phyloP scores from a whole-genome alignment of 2,888 invertebrate genomes.

The Tetanocera ferruginea region DNA sequence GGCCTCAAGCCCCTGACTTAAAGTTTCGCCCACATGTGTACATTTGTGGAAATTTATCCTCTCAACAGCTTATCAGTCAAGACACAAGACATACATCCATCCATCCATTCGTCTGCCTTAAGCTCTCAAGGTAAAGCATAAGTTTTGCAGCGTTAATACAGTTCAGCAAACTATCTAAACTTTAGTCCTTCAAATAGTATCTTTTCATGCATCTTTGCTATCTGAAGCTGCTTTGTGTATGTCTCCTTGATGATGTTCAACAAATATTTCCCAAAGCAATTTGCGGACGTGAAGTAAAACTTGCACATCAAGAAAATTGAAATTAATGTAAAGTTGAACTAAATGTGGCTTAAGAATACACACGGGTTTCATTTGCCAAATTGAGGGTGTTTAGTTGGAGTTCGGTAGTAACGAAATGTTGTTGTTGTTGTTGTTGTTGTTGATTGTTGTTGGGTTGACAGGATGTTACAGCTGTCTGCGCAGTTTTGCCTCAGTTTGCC shows the following conservation, averaged over 20 bases:
- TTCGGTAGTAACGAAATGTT: too few species aligned
- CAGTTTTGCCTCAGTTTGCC: not conserved
- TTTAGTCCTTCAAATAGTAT: not conserved
- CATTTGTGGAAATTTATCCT: too few species aligned
- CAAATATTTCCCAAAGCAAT: conserved; percentile 57
- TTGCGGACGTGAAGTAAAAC: conserved; percentile 63
- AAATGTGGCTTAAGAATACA: conserved; percentile 65
- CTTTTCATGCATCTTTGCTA: not conserved
- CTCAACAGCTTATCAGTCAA: not conserved
- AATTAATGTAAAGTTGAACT: conserved; percentile 65
- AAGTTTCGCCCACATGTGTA: too few species aligned
- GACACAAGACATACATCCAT: not conserved
- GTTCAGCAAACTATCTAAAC: not conserved
- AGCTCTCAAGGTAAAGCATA: not conserved
- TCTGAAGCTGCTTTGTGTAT: not conserved
- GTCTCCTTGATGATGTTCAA: not conserved
- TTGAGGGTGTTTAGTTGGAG: conserved; percentile 43
- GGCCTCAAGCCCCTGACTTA: too few species aligned
- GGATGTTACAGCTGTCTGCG: not conserved
- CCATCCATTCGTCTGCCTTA: not conserved
- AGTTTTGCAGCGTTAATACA: not conserved
- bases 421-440: not conserved
- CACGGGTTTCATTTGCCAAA: conserved; percentile 65
- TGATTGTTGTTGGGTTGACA: not conserved
- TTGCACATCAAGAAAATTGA: conserved; percentile 64